phyloP scores from a whole-genome alignment of 2,888 invertebrate genomes.

The Aphodius granarius region DNA sequence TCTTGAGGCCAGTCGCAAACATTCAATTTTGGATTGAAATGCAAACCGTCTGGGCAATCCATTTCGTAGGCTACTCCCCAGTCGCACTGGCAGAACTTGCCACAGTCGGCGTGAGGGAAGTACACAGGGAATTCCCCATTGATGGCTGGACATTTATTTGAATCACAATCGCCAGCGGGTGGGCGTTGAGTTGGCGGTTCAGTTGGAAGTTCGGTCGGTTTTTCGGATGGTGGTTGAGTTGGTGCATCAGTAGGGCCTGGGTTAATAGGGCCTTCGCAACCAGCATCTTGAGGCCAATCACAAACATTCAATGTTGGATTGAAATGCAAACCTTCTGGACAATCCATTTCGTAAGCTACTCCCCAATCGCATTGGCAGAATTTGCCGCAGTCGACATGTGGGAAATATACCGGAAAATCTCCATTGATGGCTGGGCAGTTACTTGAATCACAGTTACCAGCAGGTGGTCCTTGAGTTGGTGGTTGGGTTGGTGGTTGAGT shows the following conservation, averaged over 20 bases:
- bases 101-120: conserved; percentile 9
- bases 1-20: conserved; percentile 29
- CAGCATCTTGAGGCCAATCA: too few species aligned
- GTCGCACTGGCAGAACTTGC: conserved; percentile 21
- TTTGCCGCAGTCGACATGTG: too few species aligned
- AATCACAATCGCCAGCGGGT: background rate
- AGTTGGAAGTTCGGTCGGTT: background rate
- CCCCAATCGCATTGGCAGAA: too few species aligned
- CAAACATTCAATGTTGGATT: too few species aligned
- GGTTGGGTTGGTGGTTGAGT: background rate
- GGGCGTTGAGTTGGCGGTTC: background rate
- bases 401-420: too few species aligned
- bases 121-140: background rate
- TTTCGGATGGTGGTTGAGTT: background rate
- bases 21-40: conserved; percentile 24
- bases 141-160: too few species aligned
- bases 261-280: too few species aligned
- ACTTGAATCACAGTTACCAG: too few species aligned
- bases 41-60: conserved; percentile 26
- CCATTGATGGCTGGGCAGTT: too few species aligned
- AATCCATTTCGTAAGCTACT: too few species aligned
- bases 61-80: conserved; percentile 15
- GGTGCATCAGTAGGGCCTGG: background rate
- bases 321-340: too few species aligned
- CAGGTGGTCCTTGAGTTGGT: background rate